Evolutionary conservation across 2,797 vertebrate genomes (phyloP).

Genomic region (Bucorvus abyssinicus): DNA sequence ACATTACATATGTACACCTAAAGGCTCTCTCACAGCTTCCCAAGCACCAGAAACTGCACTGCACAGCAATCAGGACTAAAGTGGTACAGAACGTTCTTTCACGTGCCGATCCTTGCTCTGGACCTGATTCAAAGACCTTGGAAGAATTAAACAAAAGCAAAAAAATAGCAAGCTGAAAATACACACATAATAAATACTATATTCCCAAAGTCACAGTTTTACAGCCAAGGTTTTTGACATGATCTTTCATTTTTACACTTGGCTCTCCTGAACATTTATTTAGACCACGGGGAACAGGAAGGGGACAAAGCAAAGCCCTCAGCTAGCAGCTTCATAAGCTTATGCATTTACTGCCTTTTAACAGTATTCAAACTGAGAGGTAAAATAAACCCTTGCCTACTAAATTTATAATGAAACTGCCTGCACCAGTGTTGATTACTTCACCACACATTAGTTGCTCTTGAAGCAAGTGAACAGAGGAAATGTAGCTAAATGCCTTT

Average conservation of each 20-base stretch:
- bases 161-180: background rate
- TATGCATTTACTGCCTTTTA: background rate
- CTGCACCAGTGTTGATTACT: background rate
- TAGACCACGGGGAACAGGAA: rapidly evolving
- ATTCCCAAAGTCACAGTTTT: background rate
- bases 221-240: background rate
- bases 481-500: background rate
- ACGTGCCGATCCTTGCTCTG: background rate
- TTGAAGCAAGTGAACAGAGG: background rate
- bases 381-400: background rate
- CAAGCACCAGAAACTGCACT: background rate
- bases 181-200: background rate
- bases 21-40: background rate
- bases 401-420: background rate
- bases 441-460: background rate
- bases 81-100: background rate
- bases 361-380: background rate
- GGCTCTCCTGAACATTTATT: background rate
- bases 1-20: rapidly evolving
- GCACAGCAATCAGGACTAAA: rapidly evolving
- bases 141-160: background rate
- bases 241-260: background rate
- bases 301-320: background rate
- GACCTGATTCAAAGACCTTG: background rate
- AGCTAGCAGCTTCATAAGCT: background rate